Conservation (phyloP, 1,140 invertebrate species). For the Zaprionus nigranus region DNA sequence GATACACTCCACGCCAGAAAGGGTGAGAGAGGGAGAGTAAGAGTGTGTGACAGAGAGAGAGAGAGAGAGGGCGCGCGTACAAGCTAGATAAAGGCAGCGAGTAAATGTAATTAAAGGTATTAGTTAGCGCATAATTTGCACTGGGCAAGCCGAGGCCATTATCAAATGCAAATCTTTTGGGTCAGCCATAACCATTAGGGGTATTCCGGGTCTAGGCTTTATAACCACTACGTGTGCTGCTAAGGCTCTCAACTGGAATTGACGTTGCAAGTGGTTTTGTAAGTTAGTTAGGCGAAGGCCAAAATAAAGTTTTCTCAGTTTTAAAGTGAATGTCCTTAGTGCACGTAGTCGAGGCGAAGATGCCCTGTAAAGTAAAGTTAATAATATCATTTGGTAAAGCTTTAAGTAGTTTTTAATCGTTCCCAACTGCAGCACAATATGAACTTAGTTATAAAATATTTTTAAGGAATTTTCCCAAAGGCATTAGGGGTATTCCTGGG, state of each 20-base stretch:
- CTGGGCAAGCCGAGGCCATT: conserved; percentile 11
- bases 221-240: background rate
- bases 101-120: conserved; percentile 42
- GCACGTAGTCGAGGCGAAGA: background rate
- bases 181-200: conserved; percentile 33
- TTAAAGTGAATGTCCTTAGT: too few species aligned
- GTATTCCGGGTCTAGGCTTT: background rate
- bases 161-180: conserved; percentile 46
- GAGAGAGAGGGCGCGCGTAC: background rate
- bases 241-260: background rate
- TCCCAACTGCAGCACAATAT: too few species aligned
- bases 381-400: background rate
- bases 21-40: background rate
- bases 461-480: too few species aligned
- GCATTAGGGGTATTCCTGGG: too few species aligned
- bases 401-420: background rate
- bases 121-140: conserved; percentile 33
- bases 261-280: conserved; percentile 2
- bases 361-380: background rate
- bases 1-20: background rate
- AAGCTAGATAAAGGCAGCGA: background rate
- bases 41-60: background rate
- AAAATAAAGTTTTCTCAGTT: background rate
- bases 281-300: background rate
- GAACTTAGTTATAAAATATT: too few species aligned